These are phyloP conservation scores for Notodonta ziczac DNA, from an alignment of 2,888 invertebrate genomes.

Conservation along the genomic window DNA sequence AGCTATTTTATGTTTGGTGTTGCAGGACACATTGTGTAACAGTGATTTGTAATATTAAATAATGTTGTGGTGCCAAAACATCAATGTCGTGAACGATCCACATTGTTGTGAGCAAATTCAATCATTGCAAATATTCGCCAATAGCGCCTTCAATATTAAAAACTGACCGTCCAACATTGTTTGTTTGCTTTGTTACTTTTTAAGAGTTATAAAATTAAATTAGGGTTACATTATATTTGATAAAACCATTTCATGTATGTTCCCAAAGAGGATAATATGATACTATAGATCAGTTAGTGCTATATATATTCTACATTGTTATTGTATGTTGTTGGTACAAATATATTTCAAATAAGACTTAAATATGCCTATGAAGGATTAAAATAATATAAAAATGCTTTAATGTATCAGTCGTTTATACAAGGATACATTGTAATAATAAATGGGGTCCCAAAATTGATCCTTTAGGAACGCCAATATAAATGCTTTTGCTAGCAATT, in stretches of 20 bases:
- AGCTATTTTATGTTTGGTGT: neutral
- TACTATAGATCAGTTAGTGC: no score
- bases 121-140: slow-evolving; percentile 7
- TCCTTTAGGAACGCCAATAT: neutral
- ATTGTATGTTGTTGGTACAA: no score
- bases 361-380: no score
- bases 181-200: slow-evolving; percentile 54
- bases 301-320: no score
- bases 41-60: slow-evolving; percentile 21
- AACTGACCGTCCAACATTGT: slow-evolving; percentile 61
- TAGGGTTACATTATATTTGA: slow-evolving; percentile 15
- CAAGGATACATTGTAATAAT: neutral
- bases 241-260: neutral
- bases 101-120: no score
- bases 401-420: no score
- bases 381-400: no score
- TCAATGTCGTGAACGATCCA: no score
- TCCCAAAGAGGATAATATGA: no score
- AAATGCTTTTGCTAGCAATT: neutral
- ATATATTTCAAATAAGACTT: no score
- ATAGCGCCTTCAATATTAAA: slow-evolving; percentile 45
- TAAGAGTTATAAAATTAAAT: slow-evolving; percentile 32
- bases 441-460: slow-evolving; percentile 2
- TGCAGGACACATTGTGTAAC: neutral
- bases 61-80: slow-evolving; percentile 30